These are phyloP conservation scores for Manis javanica DNA, from an alignment of 2,797 vertebrate genomes.

Conservation along the genomic window DNA sequence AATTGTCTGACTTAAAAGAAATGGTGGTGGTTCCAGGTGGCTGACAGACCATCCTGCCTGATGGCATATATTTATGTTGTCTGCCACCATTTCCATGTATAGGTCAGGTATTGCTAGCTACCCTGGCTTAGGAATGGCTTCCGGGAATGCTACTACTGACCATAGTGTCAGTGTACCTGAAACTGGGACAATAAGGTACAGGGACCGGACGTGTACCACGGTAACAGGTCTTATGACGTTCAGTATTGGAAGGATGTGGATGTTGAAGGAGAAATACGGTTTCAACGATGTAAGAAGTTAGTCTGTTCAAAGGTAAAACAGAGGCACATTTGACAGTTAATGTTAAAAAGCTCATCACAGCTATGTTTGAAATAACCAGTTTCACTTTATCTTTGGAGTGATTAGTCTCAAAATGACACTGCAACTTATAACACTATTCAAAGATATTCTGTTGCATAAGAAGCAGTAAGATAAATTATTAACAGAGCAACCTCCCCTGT, in stretches of 20 bases:
- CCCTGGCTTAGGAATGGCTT: background rate
- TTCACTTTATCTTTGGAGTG: conserved; percentile 26
- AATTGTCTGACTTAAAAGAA: background rate
- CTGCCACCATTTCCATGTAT: background rate
- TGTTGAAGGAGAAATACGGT: background rate
- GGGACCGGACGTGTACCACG: background rate
- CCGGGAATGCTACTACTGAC: background rate
- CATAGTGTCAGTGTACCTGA: background rate
- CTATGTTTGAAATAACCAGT: background rate
- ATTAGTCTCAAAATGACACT: conserved; percentile 33
- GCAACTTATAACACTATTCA: background rate
- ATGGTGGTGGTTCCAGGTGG: background rate
- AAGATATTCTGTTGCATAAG: background rate
- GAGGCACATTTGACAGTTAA: background rate
- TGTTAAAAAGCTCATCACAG: background rate
- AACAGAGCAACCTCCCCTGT: background rate
- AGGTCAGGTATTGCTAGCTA: background rate
- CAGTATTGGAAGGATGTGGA: background rate
- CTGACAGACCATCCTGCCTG: background rate
- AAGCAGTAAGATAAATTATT: background rate
- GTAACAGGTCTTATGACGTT: background rate
- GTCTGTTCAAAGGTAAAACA: background rate
- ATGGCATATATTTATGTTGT: background rate
- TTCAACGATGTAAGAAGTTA: background rate
- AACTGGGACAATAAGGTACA: background rate